Base-by-base conservation (phyloP, 2,888 invertebrate genomes). In the Seladonia tumulorum region DNA sequence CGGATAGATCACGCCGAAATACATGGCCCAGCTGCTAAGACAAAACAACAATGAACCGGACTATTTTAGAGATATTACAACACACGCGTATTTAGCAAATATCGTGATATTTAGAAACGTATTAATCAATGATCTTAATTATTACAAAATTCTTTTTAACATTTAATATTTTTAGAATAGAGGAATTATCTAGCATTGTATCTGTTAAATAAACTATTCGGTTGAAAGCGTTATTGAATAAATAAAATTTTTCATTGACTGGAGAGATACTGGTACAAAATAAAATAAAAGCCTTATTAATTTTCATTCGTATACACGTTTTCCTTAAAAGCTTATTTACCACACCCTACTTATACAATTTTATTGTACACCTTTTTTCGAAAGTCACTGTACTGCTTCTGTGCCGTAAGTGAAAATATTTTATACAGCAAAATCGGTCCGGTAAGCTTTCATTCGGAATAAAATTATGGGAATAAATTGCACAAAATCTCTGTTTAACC, bases 1-100 rank as follows among this genome's bases (percentile, higher is more conserved):
- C 70, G 63, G 74, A 79, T 35, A 60, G 53, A 77, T 85, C 76
- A 68, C 57, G 45, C 29, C 29, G 53, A 85, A 53, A 71, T 71
- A 60, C 22, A 18, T 8, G 68, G 16, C 39, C 60, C 42, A 49
- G 35, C 63, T 49, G 63, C 25, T 60, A 53, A 22, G 18, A 25
- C 39, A 8, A 39, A 42, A 18, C 12, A 35, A 68, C 42, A 68
- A n/a, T 68, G n/a, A 42, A 39, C 39, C 22, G 5, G 18, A 39
- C 39, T n/a, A 22, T 22, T 12, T 22, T 22, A 0, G 42, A 39
- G 12, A 1, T 12, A 68, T 68, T 22, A 22, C n/a, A 8, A 42
- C 5, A 39, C 12, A 42, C n/a, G 12, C 5, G n/a, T 0, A 1
- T 5, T n/a, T 12, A 12, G n/a, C n/a, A n/a, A 57, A 57, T 57